Base-by-base conservation (phyloP, 2,113 vertebrate genomes). In the Nycticryphes semicollaris region DNA sequence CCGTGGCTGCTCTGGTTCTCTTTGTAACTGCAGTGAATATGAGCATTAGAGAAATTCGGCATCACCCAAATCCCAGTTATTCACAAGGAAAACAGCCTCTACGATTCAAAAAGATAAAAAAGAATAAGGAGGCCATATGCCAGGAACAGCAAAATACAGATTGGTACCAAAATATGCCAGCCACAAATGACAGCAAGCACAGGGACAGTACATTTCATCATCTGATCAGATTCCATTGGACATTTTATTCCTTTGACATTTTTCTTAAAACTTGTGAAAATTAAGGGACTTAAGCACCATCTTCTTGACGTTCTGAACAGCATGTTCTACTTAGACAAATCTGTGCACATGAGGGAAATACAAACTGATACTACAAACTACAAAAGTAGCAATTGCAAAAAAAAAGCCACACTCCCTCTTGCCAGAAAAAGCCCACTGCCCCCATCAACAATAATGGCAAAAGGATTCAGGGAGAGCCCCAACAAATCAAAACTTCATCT, bases 231-330 rank as follows among this genome's bases (percentile, higher is more conserved):
- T 66, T 70, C 87, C 87, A 50, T 23, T 54, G 89, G 70, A 93
- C 74, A 51, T 87, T 84, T 91, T 86, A 78, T 76, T 91, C 53
- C 73, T 81, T 37, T 75, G 76, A 76, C 31, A 66, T 95, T 97
- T 91, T 78, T 50, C 89, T 78, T 92, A 78, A 51, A 90, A 88
- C 18, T 22, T 75, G 57, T 79, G 53, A 78, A 95, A 93, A 84
- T 21, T n/a, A 92, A 90, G 74, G 8, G 45, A 73, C 27, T 56
- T 81, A 18, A 84, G 62, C 69, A 68, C 30, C 75, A 74, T 56
- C 56, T 20, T 64, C 79, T 30, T 54, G 41, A 53, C 69, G 69
- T 87, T 94, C 91, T 47, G 95, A 90, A 96, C 82, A 94, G 33
- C 3, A 30, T 81, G 86, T 90, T 95, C 87, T 37, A n/a, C 31